phyloP scores from a whole-genome alignment of 2,113 vertebrate genomes.

The Tor tambroides region DNA sequence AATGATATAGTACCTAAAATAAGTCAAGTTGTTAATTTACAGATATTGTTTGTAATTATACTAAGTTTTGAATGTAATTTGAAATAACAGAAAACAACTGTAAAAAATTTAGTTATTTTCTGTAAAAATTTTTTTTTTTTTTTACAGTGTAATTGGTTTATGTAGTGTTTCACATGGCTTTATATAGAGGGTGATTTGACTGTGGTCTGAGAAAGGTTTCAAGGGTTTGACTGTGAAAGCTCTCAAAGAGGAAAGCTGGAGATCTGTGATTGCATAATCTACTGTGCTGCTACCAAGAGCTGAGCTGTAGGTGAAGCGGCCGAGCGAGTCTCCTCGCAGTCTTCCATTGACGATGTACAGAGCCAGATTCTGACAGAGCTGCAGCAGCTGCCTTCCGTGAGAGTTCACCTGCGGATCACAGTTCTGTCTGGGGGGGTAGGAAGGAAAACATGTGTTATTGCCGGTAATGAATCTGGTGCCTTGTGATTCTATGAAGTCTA shows the following conservation, averaged over 20 bases:
- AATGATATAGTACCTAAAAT: too few relatives aligned
- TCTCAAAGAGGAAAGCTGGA: not conserved
- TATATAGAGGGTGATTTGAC: not conserved
- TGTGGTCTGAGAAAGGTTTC: not conserved
- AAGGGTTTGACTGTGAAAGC: not conserved
- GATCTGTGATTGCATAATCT: not conserved
- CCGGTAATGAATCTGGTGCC: not conserved
- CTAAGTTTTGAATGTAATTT: too few relatives aligned
- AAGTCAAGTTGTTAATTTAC: too few relatives aligned
- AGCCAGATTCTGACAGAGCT: not conserved
- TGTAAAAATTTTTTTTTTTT: too few relatives aligned
- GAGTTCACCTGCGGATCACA: not conserved
- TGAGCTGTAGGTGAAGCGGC: not conserved
- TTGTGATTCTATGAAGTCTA: not conserved
- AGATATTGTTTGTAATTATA: too few relatives aligned
- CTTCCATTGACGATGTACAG: not conserved
- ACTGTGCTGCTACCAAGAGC: not conserved
- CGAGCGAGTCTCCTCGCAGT: not conserved
- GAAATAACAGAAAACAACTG: too few relatives aligned
- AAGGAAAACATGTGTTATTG: not conserved
- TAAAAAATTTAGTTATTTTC: too few relatives aligned
- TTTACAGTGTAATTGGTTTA: not conserved
- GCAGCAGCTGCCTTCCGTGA: not conserved
- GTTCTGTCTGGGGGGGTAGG: not conserved
- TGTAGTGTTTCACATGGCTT: not conserved